These are phyloP conservation scores for Anorthoa munda DNA, from an alignment of 2,888 invertebrate genomes.

Conservation along the genomic window DNA sequence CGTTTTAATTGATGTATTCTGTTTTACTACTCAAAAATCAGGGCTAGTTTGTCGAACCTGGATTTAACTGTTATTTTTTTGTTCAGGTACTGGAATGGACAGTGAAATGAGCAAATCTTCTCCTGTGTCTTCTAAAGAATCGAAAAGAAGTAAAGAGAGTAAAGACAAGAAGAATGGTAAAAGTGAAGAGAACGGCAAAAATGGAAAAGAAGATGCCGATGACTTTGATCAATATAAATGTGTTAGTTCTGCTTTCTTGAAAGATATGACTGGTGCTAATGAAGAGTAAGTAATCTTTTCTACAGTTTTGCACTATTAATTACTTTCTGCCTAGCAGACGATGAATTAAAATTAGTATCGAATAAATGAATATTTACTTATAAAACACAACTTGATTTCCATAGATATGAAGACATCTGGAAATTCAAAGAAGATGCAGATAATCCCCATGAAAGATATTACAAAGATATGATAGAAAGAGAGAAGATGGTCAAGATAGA, in stretches of 20 bases:
- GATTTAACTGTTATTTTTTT: not conserved
- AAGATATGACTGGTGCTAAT: constrained; percentile 93
- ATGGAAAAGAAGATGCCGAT: constrained; percentile 91
- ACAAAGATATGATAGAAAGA: constrained; percentile 95
- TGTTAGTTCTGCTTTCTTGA: constrained; percentile 93
- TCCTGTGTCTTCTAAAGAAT: constrained; percentile 94
- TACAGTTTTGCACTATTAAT: no score
- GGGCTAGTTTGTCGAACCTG: no score
- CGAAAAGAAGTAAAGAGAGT: constrained; percentile 94
- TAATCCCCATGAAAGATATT: constrained; percentile 94
- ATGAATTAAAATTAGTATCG: no score
- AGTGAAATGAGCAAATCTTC: constrained; percentile 96
- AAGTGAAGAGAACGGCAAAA: constrained; percentile 88
- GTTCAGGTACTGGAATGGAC: constrained; percentile 92
- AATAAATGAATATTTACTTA: no score
- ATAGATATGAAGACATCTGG: constrained; percentile 95
- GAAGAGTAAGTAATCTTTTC: constrained; percentile 91
- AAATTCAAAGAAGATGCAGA: constrained; percentile 94
- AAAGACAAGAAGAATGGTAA: constrained; percentile 92
- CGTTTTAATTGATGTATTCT: not conserved
- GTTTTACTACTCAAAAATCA: no score
- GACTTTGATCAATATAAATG: constrained; percentile 92
- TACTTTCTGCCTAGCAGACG: no score
- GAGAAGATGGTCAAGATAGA: constrained; percentile 96
- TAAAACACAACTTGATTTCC: not conserved